Base-by-base conservation (phyloP, 2,888 invertebrate genomes). In the Drosophila demipolita region DNA sequence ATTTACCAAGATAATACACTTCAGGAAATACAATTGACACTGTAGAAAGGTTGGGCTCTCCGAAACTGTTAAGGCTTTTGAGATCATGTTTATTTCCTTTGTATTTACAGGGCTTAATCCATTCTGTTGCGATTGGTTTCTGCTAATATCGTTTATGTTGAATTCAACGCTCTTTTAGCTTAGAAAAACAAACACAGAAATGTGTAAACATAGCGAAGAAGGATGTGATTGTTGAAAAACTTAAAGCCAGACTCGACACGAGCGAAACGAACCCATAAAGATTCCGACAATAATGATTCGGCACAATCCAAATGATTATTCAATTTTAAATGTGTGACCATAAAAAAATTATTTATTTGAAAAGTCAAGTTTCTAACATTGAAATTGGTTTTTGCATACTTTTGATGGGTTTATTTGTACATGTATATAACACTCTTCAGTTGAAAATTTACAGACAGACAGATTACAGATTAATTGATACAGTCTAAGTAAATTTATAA, bases 281-380 rank as follows among this genome's bases (percentile, higher is more conserved):
- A 85, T 72, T 82, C 88, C 83, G 83, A 87, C 85, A 87, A 73
- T 73, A 54, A 80, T 83, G 88, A 83, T 80, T 57, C 65, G 69
- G 83, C 88, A 88, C 29, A 82, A 87, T 72, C 57, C 12, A 52
- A 61, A 79, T 80, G 88, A 83, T 85, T 76, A 82, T 76, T 67
- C 67, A 84, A 79, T 68, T 72, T 73, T 50, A 67, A 69, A 82
- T 75, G 61, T 66, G 61, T 67, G 71, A n/a, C 50, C 57, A 35
- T 23, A 67, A 26, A 42, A 40, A 60, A 52, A 20, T 76, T 20
- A 53, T 12, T 20, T 17, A 32, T 61, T 62, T 61, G n/a, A 36
- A 61, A 61, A 36, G 33, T 42, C 40, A 38, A 49, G 40, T 33
- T 48, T 23, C 33, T 15, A 40, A 32, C 57, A 53, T 38, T 57